phyloP scores from a whole-genome alignment of 2,113 vertebrate species.

The Chionomys nivalis region DNA sequence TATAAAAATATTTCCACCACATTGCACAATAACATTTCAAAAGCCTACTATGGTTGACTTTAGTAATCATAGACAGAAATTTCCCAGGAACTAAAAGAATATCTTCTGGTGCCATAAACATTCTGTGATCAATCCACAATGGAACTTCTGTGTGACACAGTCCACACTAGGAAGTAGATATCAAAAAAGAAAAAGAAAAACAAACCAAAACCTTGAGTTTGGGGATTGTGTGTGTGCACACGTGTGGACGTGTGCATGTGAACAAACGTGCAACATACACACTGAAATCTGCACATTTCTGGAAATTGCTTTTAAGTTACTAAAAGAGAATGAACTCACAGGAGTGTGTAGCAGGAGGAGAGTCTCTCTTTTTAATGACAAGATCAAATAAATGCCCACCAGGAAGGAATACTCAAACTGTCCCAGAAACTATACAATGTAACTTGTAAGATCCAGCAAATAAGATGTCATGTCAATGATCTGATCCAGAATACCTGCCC shows the following conservation, averaged over 20 bases:
- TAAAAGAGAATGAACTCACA: conserved; percentile 85
- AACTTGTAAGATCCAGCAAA: conserved; percentile 97
- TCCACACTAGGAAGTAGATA: conserved; percentile 83
- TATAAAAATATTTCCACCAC: conserved; percentile 83
- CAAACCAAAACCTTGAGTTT: not conserved
- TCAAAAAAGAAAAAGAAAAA: conserved; percentile 56
- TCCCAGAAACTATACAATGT: conserved; percentile 94
- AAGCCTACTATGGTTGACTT: conserved; percentile 78
- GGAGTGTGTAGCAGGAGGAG: conserved; percentile 85
- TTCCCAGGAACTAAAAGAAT: conserved; percentile 81
- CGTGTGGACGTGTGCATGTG: conserved; percentile 60
- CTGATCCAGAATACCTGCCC: conserved; percentile 97
- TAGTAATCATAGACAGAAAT: conserved; percentile 82
- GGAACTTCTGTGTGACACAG: conserved; percentile 85
- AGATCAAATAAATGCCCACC: conserved; percentile 89
- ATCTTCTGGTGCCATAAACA: conserved; percentile 78
- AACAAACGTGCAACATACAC: conserved; percentile 75
- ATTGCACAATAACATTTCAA: conserved; percentile 81
- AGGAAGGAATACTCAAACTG: conserved; percentile 85
- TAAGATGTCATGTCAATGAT: conserved; percentile 99
- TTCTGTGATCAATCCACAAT: conserved; percentile 78
- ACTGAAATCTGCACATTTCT: conserved; percentile 83
- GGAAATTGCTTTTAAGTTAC: conserved; percentile 87
- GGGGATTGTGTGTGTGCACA: conserved; percentile 51
- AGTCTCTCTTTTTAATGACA: conserved; percentile 87